These are phyloP conservation scores for Pseudomyrmex sp. DNA, from an alignment of 1,140 invertebrate genomes.

Conservation along the genomic window DNA sequence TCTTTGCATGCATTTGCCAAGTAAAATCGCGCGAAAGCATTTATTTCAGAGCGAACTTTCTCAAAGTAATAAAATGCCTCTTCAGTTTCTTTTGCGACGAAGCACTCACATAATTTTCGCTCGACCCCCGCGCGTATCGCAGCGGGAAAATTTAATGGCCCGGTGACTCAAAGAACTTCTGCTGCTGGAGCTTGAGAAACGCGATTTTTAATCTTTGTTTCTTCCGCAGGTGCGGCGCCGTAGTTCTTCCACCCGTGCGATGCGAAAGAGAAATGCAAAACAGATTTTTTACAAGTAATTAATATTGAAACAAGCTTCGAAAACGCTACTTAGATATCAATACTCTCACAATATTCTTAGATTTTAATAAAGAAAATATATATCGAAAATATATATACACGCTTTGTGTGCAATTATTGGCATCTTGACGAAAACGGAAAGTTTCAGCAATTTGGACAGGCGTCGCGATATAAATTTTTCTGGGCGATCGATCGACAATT, in stretches of 20 bases:
- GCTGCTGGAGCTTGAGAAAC: neutral
- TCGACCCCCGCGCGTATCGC: neutral
- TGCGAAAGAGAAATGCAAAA: neutral
- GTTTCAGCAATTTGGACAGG: no score
- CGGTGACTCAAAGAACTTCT: constrained; percentile 18
- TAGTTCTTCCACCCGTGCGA: neutral
- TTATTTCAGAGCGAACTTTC: constrained; percentile 20
- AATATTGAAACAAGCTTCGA: no score
- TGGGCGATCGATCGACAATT: constrained; percentile 12
- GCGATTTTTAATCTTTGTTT: constrained; percentile 19
- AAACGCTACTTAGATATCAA: no score
- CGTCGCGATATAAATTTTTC: neutral
- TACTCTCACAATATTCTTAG: no score
- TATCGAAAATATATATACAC: no score
- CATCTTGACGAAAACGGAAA: neutral
- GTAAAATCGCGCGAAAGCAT: neutral
- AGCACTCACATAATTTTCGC: constrained; percentile 30
- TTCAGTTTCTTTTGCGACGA: constrained; percentile 23
- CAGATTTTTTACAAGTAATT: neutral
- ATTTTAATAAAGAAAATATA: no score
- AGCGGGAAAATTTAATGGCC: constrained; percentile 10
- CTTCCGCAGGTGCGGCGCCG: neutral
- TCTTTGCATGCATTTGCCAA: neutral
- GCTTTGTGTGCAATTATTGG: neutral
- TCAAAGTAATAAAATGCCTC: constrained; percentile 34